A percentile compares a stretch with the other conserved stretches of the same genome.
These are phyloP conservation scores for Emmelina monodactyla DNA, from an alignment of 2,888 invertebrate genomes.

Conservation along the genomic window DNA sequence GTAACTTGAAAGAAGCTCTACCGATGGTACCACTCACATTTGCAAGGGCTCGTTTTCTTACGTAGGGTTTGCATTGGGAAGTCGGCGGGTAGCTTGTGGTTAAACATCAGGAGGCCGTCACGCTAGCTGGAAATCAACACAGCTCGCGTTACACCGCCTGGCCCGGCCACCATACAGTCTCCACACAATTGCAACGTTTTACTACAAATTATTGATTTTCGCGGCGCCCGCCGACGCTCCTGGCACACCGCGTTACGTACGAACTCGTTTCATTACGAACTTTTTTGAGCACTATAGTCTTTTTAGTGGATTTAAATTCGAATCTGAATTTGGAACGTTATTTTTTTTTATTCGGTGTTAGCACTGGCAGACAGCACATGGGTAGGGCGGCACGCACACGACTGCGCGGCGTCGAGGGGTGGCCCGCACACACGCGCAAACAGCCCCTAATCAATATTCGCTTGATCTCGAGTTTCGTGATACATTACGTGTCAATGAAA, in stretches of 20 bases:
- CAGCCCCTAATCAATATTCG: slow-evolving; percentile 56
- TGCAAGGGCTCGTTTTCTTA: slow-evolving; percentile 92
- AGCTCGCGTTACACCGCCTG: slow-evolving; percentile 1
- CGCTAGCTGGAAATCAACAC: slow-evolving; percentile 2
- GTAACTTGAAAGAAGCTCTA: neutral
- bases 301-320: too few species aligned
- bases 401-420: slow-evolving; percentile 20
- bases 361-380: too few species aligned
- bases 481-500: neutral
- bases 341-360: too few species aligned
- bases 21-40: slow-evolving; percentile 88
- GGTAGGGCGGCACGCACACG: slow-evolving; percentile 17
- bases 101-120: slow-evolving; percentile 51
- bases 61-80: slow-evolving; percentile 88
- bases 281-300: too few species aligned
- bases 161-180: slow-evolving; percentile 11
- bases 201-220: slow-evolving; percentile 52
- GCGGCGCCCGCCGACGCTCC: slow-evolving; percentile 26
- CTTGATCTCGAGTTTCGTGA: slow-evolving; percentile 16
- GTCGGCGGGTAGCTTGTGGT: slow-evolving; percentile 65
- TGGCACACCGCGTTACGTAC: slow-evolving; percentile 16
- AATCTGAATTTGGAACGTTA: too few species aligned
- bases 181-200: slow-evolving; percentile 34
- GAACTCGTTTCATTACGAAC: too few species aligned
- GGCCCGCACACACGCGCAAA: slow-evolving; percentile 34